Conservation (phyloP, 1,140 invertebrate genomes). For the Rhyzopertha dominica region DNA sequence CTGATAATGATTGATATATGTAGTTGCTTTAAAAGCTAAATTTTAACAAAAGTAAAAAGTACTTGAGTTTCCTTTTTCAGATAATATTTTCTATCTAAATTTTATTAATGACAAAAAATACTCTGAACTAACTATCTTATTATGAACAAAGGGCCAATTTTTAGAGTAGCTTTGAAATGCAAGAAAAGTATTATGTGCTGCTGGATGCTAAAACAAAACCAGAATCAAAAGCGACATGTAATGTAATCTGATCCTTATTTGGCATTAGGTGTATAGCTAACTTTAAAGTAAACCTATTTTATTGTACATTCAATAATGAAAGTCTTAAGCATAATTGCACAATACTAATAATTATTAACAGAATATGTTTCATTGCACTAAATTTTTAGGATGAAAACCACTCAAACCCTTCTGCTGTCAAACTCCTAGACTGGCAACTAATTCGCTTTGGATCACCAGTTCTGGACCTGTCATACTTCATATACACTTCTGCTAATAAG, state of each 20-base stretch:
- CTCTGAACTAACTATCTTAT: too few relatives aligned
- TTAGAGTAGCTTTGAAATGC: too few relatives aligned
- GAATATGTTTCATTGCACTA: background rate
- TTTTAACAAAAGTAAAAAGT: too few relatives aligned
- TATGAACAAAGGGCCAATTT: too few relatives aligned
- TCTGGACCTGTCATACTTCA: conserved; percentile 54
- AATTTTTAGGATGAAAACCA: conserved; percentile 13
- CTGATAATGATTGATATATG: too few relatives aligned
- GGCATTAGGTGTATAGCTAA: background rate
- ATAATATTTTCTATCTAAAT: too few relatives aligned
- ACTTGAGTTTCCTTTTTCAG: too few relatives aligned
- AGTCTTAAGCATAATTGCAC: conserved; percentile 1
- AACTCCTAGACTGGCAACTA: conserved; percentile 53
- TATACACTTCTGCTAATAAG: conserved; percentile 52
- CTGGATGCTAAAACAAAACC: too few relatives aligned
- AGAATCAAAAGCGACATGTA: too few relatives aligned
- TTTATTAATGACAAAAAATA: too few relatives aligned
- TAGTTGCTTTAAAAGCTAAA: too few relatives aligned
- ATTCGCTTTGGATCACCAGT: conserved; percentile 53
- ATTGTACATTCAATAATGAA: conserved; percentile 4
- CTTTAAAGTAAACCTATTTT: background rate
- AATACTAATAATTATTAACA: background rate
- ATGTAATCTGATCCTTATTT: background rate
- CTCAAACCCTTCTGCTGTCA: conserved; percentile 8
- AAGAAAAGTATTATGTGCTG: too few relatives aligned